Evolutionary conservation across 35 echinoderm and acorn worm species (phyloP).

Genomic region (Apostichopus parvimensis): DNA sequence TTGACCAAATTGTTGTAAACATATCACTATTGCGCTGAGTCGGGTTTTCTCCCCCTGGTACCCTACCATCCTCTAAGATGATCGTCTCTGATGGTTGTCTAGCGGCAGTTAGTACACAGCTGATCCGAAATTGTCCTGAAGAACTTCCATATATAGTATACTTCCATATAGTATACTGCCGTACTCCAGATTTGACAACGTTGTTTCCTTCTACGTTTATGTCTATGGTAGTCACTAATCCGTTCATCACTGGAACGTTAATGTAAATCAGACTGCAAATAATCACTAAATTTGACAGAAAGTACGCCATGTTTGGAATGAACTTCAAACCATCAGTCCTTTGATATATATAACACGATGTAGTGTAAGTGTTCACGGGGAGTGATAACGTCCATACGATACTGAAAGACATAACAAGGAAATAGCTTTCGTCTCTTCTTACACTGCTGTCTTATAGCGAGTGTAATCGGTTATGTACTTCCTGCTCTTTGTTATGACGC

Average conservation of each 20-base stretch:
- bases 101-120: neutral
- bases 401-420: no score
- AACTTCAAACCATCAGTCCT: no score
- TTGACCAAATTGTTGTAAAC: neutral
- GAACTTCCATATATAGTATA: neutral
- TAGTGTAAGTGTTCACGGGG: no score
- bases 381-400: no score
- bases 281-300: no score
- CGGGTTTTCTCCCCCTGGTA: neutral
- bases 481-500: no score
- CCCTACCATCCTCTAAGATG: neutral
- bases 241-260: neutral
- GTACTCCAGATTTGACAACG: neutral
- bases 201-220: neutral
- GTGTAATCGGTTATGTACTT: no score
- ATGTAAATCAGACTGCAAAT: no score
- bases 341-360: no score
- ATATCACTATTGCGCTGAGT: neutral
- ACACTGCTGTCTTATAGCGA: no score
- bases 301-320: no score
- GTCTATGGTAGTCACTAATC: constrained; percentile 12
- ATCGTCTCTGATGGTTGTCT: neutral
- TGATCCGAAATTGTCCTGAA: neutral
- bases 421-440: no score
- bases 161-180: neutral